Percentiles rank a stretch among this genome's conserved stretches.
These are phyloP conservation scores for Campylomormyrus numenius DNA, from an alignment of 2,113 vertebrate genomes.

Conservation along the genomic window DNA sequence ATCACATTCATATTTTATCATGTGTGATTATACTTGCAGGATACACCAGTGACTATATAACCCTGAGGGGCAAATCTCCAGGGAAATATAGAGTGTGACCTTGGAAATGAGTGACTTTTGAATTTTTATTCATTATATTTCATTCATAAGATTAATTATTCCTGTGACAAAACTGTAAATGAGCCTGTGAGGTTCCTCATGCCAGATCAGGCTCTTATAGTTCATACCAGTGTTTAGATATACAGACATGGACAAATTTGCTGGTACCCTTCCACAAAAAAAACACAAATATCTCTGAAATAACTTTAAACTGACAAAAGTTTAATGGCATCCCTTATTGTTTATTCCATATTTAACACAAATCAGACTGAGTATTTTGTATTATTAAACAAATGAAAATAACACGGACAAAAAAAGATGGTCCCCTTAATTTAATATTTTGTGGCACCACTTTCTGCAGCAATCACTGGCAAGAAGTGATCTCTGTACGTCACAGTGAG, in stretches of 20 bases:
- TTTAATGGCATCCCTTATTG: no score
- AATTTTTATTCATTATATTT: not conserved
- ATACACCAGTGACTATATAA: not conserved
- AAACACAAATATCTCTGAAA: no score
- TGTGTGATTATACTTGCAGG: not conserved
- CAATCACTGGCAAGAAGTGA: no score
- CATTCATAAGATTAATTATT: not conserved
- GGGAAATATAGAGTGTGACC: constrained; percentile 3
- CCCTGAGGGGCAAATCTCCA: not conserved
- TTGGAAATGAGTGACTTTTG: not conserved
- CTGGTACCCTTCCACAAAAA: no score
- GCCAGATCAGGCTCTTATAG: not conserved
- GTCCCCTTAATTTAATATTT: no score
- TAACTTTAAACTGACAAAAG: no score
- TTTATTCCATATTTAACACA: no score
- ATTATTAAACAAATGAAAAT: no score
- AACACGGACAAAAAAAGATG: no score
- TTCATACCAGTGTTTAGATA: not conserved
- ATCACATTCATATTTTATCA: not conserved
- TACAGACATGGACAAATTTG: not conserved
- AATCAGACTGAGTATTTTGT: no score
- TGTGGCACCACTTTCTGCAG: no score
- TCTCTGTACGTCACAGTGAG: no score
- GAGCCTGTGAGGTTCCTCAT: not conserved
- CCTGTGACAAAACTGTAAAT: not conserved